Evolutionary conservation across 2,113 vertebrate genomes (phyloP), one percentile per base, ranked within the genome.

Genomic region (Dasypus novemcinctus): DNA sequence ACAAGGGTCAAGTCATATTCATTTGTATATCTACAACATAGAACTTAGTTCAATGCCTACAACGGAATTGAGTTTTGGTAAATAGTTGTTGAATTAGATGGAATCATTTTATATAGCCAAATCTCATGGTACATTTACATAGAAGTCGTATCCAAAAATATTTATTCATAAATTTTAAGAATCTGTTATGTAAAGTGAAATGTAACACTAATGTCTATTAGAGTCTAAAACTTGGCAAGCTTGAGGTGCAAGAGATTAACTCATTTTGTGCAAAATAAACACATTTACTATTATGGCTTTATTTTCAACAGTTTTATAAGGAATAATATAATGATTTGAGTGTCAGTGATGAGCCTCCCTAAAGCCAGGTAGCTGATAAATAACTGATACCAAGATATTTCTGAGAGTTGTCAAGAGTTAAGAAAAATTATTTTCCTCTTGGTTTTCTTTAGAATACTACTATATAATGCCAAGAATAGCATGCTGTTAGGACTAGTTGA

Each of bases 231-330:
- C 12, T 12, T 88, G 21, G 21, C 68, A 81, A 43, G 87, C 33
- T 83, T 64, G 38, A 83, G 13, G 27, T 87, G 21, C 4, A 78
- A 84, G 38, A 14, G 3, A n/a, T 86, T 96, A 71, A 95, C 52
- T 91, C 33, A 61, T 90, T 94, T 97, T 87, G 71, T 66, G 31
- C 5, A 74, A 85, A 74, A 74, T 78, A 91, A 91, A 17, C 38
- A 79, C n/a, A 93, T 94, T 85, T 41, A 85, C 87, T 68, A 41
- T 29, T 43, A 27, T 54, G 38, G 5, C 4, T 78, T 92, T 87
- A 93, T 68, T 87, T 91, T 83, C 20, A 74, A 57, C 25, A 57
- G 6, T 82, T 59, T 91, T 66, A 78, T 74, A 64, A 29, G 20
- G 2, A 80, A 69, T 69, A 64, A 86, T 41, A 88, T 21, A 90